These are phyloP conservation scores for Rhinogobio ventralis DNA, from an alignment of 2,797 vertebrate species.

Conservation along the genomic window DNA sequence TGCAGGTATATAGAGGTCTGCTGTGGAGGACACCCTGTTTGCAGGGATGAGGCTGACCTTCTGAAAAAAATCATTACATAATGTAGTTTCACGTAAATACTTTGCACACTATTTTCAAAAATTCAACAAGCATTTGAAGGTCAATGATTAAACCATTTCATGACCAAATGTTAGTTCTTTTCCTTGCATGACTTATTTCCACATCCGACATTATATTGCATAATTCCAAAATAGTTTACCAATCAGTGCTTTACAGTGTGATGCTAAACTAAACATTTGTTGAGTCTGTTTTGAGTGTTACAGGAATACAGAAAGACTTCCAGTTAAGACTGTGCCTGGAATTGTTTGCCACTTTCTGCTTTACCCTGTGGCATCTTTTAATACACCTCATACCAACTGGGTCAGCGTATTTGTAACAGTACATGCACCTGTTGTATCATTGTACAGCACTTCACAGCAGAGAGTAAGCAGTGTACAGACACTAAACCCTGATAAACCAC, in stretches of 20 bases:
- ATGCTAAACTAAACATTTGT: slow-evolving; percentile 1
- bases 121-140: neutral
- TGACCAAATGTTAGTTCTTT: neutral
- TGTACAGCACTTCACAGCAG: neutral
- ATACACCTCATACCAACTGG: slow-evolving; percentile 60
- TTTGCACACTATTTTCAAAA: neutral
- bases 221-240: slow-evolving; percentile 32
- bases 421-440: slow-evolving; percentile 65
- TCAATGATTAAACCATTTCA: slow-evolving; percentile 22
- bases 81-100: neutral
- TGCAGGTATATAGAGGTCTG: slow-evolving; percentile 2
- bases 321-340: slow-evolving; percentile 35
- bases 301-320: slow-evolving; percentile 38
- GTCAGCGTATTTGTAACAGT: slow-evolving; percentile 63
- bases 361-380: slow-evolving; percentile 63
- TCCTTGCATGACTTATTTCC: slow-evolving; percentile 13
- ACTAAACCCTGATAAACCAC: neutral
- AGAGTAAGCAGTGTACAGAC: neutral
- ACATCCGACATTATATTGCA: neutral
- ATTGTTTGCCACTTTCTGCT: slow-evolving; percentile 27
- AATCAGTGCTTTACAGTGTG: neutral
- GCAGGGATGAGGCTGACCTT: neutral
- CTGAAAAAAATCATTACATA: neutral
- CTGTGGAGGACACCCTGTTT: neutral
- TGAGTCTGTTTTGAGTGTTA: neutral